Base-by-base conservation (phyloP, 2,797 vertebrate species). In the Picus viridis region DNA sequence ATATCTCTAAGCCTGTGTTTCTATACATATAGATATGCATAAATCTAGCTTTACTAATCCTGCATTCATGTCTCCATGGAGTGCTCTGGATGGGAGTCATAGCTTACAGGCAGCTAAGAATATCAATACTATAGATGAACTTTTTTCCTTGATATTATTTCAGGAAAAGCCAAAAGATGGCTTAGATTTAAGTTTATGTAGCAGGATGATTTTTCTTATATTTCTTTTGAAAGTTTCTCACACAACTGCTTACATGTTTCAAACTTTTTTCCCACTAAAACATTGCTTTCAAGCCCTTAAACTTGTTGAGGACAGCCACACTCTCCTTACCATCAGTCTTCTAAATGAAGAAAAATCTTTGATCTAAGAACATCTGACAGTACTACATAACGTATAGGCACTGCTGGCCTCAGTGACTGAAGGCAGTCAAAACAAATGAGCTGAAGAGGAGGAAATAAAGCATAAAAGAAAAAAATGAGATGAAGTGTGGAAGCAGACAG, bases 271-370 rank as follows among this genome's bases (percentile, higher is more conserved):
- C 80, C 10, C 77, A 32, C 63, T 45, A 45, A 75, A 89, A 86
- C 63, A 70, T 89, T 92, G 67, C 53, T 91, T 89, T 65, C 85
- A 89, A 54, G 51, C 70, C 82, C 53, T 87, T 63, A 77, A 93
- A 73, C 82, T 81, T 81, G 69, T 83, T 70, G 82, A 92, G 91
- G 73, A 91, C 92, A 86, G 83, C 87, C 75, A n/a, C 2, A 7
- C 39, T 81, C 67, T 67, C 58, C 84, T 83, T 65, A 74, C 76
- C 93, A 95, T 95, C 89, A 70, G 29, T 95, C 92, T 96, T 91
- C 29, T 69, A 88, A 95, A 95, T 88, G 92, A 86, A 93, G 90
- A 71, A 93, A 85, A 94, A 94, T 83, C 82, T 87, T 83, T 75
- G 92, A 69, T 88, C 87, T 89, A 8, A 89, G 89, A 86, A 62